Evolutionary conservation across 2,888 invertebrate species (phyloP), one percentile per base, ranked within the genome.

Genomic region (Gnatocerus cornutus): DNA sequence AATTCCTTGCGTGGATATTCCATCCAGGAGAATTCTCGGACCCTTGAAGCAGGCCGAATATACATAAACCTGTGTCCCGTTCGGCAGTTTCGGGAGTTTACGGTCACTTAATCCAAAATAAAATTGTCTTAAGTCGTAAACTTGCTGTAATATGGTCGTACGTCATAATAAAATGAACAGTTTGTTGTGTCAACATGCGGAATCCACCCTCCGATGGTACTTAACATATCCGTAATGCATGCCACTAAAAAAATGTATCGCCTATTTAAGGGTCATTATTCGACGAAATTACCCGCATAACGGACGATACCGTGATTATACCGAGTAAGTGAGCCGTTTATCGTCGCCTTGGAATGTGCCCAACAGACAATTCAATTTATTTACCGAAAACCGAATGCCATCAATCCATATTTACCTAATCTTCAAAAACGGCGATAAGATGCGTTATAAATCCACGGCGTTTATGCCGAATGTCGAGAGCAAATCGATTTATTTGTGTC

Each of bases 401-500:
- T 64, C 53, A 55, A 64, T 64, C 21, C 33, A 53, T 43, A 63
- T 63, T 63, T 53, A 37, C 52, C 52, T 63, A 63, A 53, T 63
- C 53, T 63, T 43, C 50, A 62, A 62, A 62, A 62, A 62, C 12
- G 50, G 37, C 50, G 62, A 48, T 62, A 63, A 63, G 63, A 63
- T 45, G 63, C 43, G 53, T 63, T 30, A 53, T 63, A 63, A 63
- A 63, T 63, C 53, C 46, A 4, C 53, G 39, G 16, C 53, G 53
- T 52, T 63, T 63, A 53, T 59, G 53, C 61, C 56, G 43, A 68
- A 53, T 68, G 63, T 68, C 68, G 63, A 63, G 52, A 48, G 46
- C 64, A 77, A 81, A 79, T 77, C 76, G 81, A 80, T 81, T 81
- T 80, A 82, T 82, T 79, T 76, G 76, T 76, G 76, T 78, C 79